Base-by-base conservation (phyloP, 2,113 vertebrate species). In the Phrynocephalus versicolor region DNA sequence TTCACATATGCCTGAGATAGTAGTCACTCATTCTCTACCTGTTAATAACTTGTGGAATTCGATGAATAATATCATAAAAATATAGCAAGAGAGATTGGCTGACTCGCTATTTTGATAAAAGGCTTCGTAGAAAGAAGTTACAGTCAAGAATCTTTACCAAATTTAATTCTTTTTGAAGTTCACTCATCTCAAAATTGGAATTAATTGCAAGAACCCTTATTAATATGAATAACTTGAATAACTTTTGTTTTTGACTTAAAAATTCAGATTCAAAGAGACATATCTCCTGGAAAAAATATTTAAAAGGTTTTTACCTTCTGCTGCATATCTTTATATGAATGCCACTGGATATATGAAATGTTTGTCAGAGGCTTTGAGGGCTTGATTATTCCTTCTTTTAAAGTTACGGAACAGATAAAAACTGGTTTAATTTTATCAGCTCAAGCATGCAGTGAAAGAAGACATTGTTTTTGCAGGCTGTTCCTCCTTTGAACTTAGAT, bases 401-500 rank as follows among this genome's bases (percentile, higher is more conserved):
- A 79, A 84, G 82, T 90, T 91, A 88, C 81, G 84, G 82, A 90
- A 85, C 85, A 90, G 79, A 83, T 91, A 93, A 96, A 94, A 93
- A 94, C 87, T 90, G 81, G 72, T 94, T 96, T 95, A 94, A 95
- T 95, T 95, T 95, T 92, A 94, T 95, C 88, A 91, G 95, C 94
- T 96, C 93, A 95, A 95, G 95, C 92, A 87, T 89, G 89, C 33
- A 83, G 82, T 91, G 94, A 94, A 95, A 94, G 91, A 94, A 96
- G 93, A 94, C 93, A 95, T 93, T 93, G 92, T 91, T 95, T 95
- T 96, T 95, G 88, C 92, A 91, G 86, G 91, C 93, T 96, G 16
- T 89, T 90, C 90, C 93, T 94, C 87, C 94, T 97, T 96, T 97
- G 96, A 97, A 96, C 95, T 96, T 91, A 88, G 93, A 95, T 94